These are phyloP conservation scores for Nymphalis urticae DNA, from an alignment of 2,888 invertebrate species.

Conservation along the genomic window DNA sequence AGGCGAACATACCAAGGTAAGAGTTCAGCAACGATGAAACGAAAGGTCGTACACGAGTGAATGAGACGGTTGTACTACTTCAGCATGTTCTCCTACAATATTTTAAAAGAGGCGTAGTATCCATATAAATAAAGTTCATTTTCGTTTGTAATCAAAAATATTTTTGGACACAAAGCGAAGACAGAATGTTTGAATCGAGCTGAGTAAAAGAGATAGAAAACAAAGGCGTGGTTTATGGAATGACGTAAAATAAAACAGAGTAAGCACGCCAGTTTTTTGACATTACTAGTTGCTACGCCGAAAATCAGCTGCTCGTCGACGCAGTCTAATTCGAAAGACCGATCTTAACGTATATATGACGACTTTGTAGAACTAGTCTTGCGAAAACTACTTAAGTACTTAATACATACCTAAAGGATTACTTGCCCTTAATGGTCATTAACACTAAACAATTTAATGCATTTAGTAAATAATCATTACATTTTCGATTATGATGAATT, in stretches of 20 bases:
- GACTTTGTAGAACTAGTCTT: conserved; percentile 14
- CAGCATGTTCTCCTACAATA: conserved; percentile 41
- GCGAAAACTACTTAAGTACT: conserved; percentile 19
- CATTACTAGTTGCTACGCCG: conserved; percentile 68
- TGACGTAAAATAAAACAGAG: conserved; percentile 67
- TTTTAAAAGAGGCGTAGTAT: conserved; percentile 50
- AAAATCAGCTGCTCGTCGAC: conserved; percentile 71
- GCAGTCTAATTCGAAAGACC: conserved; percentile 7
- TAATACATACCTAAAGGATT: not conserved
- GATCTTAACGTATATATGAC: conserved; percentile 32
- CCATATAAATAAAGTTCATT: conserved; percentile 45
- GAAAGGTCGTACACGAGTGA: conserved; percentile 52
- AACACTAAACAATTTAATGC: conserved; percentile 6
- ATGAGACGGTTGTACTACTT: conserved; percentile 48
- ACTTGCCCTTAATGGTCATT: conserved; percentile 17
- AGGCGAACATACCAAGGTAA: conserved; percentile 63
- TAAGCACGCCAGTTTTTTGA: conserved; percentile 47
- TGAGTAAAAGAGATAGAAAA: conserved; percentile 52
- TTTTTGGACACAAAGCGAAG: conserved; percentile 56
- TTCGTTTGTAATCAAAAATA: conserved; percentile 46
- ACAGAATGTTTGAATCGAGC: conserved; percentile 50
- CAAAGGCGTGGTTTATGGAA: conserved; percentile 60
- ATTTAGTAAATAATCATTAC: too few relatives aligned
- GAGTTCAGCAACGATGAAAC: conserved; percentile 50
- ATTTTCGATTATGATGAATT: too few relatives aligned